Evolutionary conservation across 2,888 invertebrate species (phyloP).

Genomic region (Odontocerum albicorne): DNA sequence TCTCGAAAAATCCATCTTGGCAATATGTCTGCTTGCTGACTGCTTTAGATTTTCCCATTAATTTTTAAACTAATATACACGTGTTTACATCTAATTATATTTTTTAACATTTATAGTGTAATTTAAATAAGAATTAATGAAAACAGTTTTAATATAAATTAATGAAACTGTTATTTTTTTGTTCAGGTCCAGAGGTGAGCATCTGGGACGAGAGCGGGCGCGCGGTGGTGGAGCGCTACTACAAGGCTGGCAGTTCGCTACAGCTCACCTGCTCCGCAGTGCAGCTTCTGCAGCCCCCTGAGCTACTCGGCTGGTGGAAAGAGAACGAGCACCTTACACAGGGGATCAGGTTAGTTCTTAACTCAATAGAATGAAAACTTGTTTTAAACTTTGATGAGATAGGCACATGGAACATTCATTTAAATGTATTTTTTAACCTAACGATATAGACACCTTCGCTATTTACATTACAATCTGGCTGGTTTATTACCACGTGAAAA

Average conservation of each 20-base stretch:
- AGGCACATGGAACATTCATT: not conserved
- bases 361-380: too few species aligned
- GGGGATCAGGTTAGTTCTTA: constrained; percentile 52
- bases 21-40: too few species aligned
- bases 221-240: constrained; percentile 59
- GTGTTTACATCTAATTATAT: too few species aligned
- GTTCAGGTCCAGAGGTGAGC: constrained; percentile 57
- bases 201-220: constrained; percentile 62
- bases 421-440: not conserved
- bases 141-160: too few species aligned
- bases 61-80: too few species aligned
- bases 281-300: constrained; percentile 49
- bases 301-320: constrained; percentile 57
- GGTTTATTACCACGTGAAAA: too few species aligned
- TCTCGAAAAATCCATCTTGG: too few species aligned
- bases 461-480: too few species aligned
- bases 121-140: too few species aligned
- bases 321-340: constrained; percentile 54
- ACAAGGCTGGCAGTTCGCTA: constrained; percentile 60
- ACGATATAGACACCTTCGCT: not conserved
- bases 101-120: too few species aligned
- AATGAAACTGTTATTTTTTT: too few species aligned
- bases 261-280: constrained; percentile 57
- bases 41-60: too few species aligned
- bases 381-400: not conserved